A percentile compares a stretch with the other conserved stretches of the same genome.
Conservation (phyloP, 2,113 vertebrate genomes). For the Marmota monax region DNA sequence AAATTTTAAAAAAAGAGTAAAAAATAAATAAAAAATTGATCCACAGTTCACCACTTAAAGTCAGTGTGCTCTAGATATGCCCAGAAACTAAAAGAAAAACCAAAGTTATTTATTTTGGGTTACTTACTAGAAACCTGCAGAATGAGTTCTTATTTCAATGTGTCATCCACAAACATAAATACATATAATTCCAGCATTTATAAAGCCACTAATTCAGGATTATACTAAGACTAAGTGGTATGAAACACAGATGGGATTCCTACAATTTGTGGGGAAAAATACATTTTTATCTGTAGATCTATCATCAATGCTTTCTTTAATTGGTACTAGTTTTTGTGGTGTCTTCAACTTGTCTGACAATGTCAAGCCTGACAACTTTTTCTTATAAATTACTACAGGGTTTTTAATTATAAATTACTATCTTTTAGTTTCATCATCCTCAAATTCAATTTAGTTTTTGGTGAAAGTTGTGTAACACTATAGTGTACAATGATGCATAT, state of each 20-base stretch:
- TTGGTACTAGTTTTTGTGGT: not conserved
- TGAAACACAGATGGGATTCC: not conserved
- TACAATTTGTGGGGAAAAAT: not conserved
- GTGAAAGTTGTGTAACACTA: not conserved
- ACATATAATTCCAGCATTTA: not conserved
- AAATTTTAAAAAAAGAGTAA: too few species aligned
- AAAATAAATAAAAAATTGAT: too few species aligned
- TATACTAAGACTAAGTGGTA: not conserved
- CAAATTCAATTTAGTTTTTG: not conserved
- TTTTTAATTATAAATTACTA: constrained; percentile 6
- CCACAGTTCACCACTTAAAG: constrained; percentile 7
- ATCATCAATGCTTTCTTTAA: not conserved
- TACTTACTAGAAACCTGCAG: not conserved
- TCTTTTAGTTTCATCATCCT: not conserved
- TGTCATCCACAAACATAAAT: constrained; percentile 5
- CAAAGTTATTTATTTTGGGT: not conserved
- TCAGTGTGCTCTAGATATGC: not conserved
- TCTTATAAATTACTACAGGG: not conserved
- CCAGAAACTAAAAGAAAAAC: constrained; percentile 37
- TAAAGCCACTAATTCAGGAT: not conserved
- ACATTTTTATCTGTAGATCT: not conserved
- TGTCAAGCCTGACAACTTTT: not conserved
- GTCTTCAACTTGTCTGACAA: not conserved
- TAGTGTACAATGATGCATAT: not conserved
- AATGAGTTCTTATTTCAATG: not conserved